These are phyloP conservation scores for Drosophila miranda DNA, from an alignment of 1,140 invertebrate species.

Conservation along the genomic window DNA sequence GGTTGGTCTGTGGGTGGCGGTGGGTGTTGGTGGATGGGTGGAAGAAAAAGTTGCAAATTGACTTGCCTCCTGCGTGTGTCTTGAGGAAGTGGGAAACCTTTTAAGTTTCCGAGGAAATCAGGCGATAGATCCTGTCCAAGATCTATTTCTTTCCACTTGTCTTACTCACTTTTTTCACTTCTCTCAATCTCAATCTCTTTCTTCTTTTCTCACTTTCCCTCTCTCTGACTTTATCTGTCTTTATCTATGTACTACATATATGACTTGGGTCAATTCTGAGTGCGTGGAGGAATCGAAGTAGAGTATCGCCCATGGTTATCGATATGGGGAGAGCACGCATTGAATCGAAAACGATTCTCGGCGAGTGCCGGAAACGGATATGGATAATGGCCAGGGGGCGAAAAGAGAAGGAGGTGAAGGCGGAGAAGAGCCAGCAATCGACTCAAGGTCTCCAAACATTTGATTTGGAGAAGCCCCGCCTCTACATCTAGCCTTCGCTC, in stretches of 20 bases:
- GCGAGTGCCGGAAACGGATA: conserved; percentile 65
- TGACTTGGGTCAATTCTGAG: conserved; percentile 32
- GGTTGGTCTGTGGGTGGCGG: conserved; percentile 5
- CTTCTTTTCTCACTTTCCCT: neutral
- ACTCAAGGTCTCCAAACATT: conserved; percentile 72
- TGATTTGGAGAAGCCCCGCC: conserved; percentile 51
- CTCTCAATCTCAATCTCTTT: too few species aligned
- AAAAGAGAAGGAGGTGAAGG: too few species aligned
- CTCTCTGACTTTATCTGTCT: neutral
- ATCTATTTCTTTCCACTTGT: conserved; percentile 12
- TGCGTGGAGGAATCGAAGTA: conserved; percentile 12
- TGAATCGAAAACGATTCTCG: conserved; percentile 52
- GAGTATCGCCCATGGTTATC: conserved; percentile 26
- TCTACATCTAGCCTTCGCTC: neutral
- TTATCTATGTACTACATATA: neutral
- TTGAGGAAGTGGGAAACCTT: conserved; percentile 39
- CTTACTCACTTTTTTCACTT: neutral
- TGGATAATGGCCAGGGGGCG: conserved; percentile 14
- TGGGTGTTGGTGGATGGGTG: too few species aligned
- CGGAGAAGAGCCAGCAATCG: neutral
- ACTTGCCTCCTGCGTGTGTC: conserved; percentile 26
- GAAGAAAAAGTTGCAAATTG: conserved; percentile 63
- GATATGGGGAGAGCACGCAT: conserved; percentile 50
- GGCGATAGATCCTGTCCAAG: conserved; percentile 30
- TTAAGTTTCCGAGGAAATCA: conserved; percentile 41